phyloP scores from a whole-genome alignment of 2,888 invertebrate species.

The Leucophenga maculata region DNA sequence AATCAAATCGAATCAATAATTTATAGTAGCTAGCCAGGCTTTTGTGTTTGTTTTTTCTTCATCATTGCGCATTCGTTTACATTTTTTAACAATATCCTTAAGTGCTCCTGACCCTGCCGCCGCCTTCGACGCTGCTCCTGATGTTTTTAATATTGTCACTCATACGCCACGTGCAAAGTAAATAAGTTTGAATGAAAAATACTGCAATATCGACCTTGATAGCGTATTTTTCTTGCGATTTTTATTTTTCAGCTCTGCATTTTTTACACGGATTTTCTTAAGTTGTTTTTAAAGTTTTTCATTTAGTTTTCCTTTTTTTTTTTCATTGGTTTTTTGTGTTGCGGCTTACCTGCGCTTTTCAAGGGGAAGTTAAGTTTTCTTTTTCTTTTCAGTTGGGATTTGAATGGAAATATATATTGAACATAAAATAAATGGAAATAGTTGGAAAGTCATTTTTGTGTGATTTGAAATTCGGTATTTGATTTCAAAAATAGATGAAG shows the following conservation, averaged over 20 bases:
- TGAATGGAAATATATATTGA: too few species aligned
- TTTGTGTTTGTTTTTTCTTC: background rate
- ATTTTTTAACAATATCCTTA: constrained; percentile 14
- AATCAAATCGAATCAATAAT: background rate
- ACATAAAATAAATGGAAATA: too few species aligned
- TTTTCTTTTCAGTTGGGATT: too few species aligned
- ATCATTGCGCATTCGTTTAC: too few species aligned
- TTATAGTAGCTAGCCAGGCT: background rate
- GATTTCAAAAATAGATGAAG: too few species aligned
- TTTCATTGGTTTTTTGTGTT: too few species aligned
- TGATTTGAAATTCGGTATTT: too few species aligned
- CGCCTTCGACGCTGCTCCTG: background rate
- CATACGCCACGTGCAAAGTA: constrained; percentile 24
- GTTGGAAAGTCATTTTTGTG: too few species aligned
- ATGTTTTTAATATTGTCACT: constrained; percentile 24
- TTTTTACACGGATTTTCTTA: background rate
- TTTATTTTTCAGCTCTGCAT: background rate
- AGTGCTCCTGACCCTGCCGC: background rate
- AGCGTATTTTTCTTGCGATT: constrained; percentile 16
- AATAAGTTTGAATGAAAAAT: constrained; percentile 16
- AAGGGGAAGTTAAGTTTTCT: too few species aligned
- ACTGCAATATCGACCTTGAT: constrained; percentile 24
- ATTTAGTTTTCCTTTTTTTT: background rate
- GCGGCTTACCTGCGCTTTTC: too few species aligned
- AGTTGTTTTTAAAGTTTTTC: too few species aligned